A percentile compares a stretch with the other conserved stretches of the same genome.
These are phyloP conservation scores for Xyliphius kryptos DNA, from an alignment of 2,113 vertebrate genomes.

Conservation along the genomic window DNA sequence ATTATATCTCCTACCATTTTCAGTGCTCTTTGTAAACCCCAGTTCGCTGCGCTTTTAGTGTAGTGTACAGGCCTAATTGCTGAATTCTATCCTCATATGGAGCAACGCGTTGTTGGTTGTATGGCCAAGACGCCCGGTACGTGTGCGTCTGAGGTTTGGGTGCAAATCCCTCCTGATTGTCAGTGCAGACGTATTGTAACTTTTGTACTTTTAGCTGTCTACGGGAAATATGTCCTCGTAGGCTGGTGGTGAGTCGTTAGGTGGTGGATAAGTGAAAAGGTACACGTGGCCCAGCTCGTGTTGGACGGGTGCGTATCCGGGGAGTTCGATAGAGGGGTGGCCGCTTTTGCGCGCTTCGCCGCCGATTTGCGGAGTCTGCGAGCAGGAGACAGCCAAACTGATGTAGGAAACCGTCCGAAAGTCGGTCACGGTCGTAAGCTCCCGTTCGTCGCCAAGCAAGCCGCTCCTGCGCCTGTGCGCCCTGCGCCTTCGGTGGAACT, in stretches of 20 bases:
- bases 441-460: slow-evolving; percentile 75
- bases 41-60: slow-evolving; percentile 17
- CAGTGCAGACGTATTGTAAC: slow-evolving; percentile 43
- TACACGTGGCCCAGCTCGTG: slow-evolving; percentile 81
- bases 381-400: slow-evolving; percentile 76
- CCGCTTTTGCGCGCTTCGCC: slow-evolving; percentile 82
- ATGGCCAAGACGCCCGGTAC: background rate
- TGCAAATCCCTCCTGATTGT: slow-evolving; percentile 47
- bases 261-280: slow-evolving; percentile 81
- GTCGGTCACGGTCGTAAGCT: slow-evolving; percentile 66
- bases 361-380: slow-evolving; percentile 72
- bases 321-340: slow-evolving; percentile 86
- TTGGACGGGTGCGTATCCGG: slow-evolving; percentile 83
- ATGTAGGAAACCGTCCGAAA: slow-evolving; percentile 89
- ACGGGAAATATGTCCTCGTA: slow-evolving; percentile 87
- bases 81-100: background rate
- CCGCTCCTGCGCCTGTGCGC: slow-evolving; percentile 68
- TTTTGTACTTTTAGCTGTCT: slow-evolving; percentile 46
- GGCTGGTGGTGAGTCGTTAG: slow-evolving; percentile 76
- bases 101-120: slow-evolving; percentile 5
- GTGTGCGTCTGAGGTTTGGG: slow-evolving; percentile 14
- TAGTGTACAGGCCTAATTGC: slow-evolving; percentile 9
- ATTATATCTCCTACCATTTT: slow-evolving; percentile 27
- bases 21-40: slow-evolving; percentile 30
- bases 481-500: slow-evolving; percentile 68